phyloP scores from a whole-genome alignment of 2,797 vertebrate species.

The Helostoma temminkii region DNA sequence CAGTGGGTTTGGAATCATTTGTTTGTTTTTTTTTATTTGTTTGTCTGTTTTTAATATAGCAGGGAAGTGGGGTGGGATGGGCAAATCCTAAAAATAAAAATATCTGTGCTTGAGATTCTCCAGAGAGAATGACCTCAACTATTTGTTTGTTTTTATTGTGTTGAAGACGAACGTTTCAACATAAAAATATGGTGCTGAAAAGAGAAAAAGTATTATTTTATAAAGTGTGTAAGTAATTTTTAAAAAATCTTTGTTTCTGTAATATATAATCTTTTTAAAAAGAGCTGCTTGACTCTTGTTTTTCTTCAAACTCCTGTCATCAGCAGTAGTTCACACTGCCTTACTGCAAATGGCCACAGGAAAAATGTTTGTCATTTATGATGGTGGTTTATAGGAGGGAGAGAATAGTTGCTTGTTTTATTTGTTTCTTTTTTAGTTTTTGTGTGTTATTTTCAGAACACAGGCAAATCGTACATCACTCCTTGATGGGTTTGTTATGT shows the following conservation, averaged over 20 bases:
- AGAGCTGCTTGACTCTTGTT: conserved; percentile 84
- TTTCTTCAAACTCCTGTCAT: conserved; percentile 63
- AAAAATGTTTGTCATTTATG: not conserved
- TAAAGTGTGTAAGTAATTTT: conserved; percentile 89
- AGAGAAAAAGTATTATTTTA: conserved; percentile 83
- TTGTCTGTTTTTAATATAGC: conserved; percentile 45
- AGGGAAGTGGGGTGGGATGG: conserved; percentile 36
- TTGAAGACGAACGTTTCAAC: conserved; percentile 71
- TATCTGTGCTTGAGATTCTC: conserved; percentile 66
- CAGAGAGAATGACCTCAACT: conserved; percentile 61
- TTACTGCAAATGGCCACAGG: not conserved
- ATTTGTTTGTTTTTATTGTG: conserved; percentile 70
- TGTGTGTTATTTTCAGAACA: no score
- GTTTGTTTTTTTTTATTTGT: conserved; percentile 33
- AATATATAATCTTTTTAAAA: conserved; percentile 90
- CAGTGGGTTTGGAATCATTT: conserved; percentile 48
- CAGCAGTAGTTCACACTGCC: not conserved
- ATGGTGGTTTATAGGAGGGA: fast-evolving
- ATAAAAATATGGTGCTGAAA: conserved; percentile 83
- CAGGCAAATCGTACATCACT: no score
- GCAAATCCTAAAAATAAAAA: conserved; percentile 40
- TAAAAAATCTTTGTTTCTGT: conserved; percentile 81
- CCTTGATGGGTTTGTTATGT: no score
- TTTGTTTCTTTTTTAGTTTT: not conserved
- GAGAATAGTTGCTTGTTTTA: not conserved